Evolutionary conservation across 2,888 invertebrate genomes (phyloP).

Genomic region (Vesta saturnalis): DNA sequence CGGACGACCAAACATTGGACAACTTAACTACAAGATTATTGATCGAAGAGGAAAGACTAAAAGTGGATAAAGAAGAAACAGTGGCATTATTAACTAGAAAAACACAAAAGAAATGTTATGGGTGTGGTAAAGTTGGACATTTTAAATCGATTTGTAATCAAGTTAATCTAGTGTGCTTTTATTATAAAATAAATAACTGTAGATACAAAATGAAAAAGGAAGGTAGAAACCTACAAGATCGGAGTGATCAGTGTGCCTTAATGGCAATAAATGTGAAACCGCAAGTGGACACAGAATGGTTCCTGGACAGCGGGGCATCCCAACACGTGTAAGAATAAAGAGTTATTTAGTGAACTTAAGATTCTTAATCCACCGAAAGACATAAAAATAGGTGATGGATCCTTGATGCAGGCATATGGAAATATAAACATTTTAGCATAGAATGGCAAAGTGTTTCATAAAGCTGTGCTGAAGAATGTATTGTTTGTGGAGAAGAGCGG

Average conservation of each 20-base stretch:
- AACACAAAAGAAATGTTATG: neutral
- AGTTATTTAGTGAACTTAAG: neutral
- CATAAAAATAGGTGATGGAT: too few relatives aligned
- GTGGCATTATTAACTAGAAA: neutral
- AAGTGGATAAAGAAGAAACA: neutral
- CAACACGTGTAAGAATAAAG: neutral
- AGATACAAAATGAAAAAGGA: neutral
- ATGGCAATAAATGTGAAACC: neutral
- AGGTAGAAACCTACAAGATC: too few relatives aligned
- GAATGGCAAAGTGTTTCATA: neutral
- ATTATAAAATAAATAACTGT: neutral
- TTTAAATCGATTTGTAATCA: neutral
- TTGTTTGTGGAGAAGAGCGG: too few relatives aligned
- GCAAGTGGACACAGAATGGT: neutral
- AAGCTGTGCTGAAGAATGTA: neutral
- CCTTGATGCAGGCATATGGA: too few relatives aligned
- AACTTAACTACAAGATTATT: neutral
- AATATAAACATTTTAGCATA: neutral
- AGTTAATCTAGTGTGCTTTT: neutral
- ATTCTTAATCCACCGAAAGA: neutral
- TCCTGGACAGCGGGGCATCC: neutral
- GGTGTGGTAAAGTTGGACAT: neutral
- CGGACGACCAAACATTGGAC: neutral
- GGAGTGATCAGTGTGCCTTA: neutral
- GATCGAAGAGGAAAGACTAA: neutral